A percentile compares a stretch with the other conserved stretches of the same genome.
Conservation (phyloP, 2,113 vertebrate genomes). For the Oryzias curvinotus region DNA sequence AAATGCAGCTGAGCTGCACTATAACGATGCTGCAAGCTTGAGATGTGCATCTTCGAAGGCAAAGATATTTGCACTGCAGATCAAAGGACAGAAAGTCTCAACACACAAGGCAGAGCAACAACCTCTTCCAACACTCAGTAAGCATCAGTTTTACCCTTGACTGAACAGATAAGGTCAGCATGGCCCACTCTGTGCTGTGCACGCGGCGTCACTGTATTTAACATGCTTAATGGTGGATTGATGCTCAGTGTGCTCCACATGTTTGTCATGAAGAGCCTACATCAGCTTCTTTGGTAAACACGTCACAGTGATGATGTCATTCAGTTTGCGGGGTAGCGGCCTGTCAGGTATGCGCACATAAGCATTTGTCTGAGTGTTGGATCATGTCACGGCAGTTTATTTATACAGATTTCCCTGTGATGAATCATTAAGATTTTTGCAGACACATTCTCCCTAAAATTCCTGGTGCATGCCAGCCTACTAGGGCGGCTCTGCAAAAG, state of each 20-base stretch:
- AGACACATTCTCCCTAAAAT: constrained; percentile 6
- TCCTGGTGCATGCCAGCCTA: neutral
- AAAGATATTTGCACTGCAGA: constrained; percentile 86
- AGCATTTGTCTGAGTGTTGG: constrained; percentile 43
- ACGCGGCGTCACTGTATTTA: neutral
- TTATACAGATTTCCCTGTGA: constrained; percentile 11
- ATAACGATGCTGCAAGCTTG: constrained; percentile 82
- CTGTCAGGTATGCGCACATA: constrained; percentile 30
- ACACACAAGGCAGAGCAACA: neutral
- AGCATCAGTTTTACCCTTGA: constrained; percentile 16
- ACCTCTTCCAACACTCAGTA: constrained; percentile 10
- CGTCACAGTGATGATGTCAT: constrained; percentile 25
- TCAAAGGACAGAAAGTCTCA: constrained; percentile 7
- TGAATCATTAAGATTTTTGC: constrained; percentile 13
- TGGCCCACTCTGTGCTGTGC: neutral
- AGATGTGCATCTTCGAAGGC: constrained; percentile 80
- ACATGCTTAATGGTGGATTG: constrained; percentile 9
- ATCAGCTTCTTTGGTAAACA: constrained; percentile 54
- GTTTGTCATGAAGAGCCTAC: constrained; percentile 21
- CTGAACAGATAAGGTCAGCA: constrained; percentile 3
- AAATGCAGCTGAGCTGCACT: constrained; percentile 89
- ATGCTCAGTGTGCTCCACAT: constrained; percentile 18
- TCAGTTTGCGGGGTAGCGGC: constrained; percentile 21
- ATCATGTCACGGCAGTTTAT: constrained; percentile 16
- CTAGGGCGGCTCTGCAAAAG: neutral